Percentiles rank a stretch among this genome's conserved stretches.
Evolutionary conservation across 2,888 invertebrate species (phyloP).

Genomic region (Tenthredo mesomela): DNA sequence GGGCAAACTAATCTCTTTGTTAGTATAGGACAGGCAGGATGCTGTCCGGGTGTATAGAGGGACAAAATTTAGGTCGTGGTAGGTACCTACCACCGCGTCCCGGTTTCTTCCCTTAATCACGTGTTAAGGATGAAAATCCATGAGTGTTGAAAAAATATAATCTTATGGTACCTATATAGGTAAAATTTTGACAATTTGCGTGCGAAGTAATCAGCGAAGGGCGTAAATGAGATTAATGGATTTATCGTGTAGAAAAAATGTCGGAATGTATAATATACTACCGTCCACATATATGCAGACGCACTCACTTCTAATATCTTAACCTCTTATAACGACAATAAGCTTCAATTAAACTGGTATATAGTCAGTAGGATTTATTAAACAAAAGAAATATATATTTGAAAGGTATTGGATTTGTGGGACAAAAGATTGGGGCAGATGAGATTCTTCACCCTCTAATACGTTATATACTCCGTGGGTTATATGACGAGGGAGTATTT

Average conservation of each 20-base stretch:
- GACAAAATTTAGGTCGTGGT: slow-evolving; percentile 26
- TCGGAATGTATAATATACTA: background rate
- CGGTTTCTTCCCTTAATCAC: slow-evolving; percentile 2
- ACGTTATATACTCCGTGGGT: background rate
- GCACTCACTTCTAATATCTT: background rate
- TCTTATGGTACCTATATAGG: background rate
- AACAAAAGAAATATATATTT: slow-evolving; percentile 21
- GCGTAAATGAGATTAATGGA: background rate
- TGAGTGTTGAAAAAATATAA: background rate
- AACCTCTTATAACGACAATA: background rate
- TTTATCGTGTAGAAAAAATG: background rate
- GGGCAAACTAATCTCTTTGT: slow-evolving; percentile 41
- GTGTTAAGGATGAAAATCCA: slow-evolving; percentile 14
- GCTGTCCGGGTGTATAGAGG: background rate
- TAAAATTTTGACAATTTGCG: background rate
- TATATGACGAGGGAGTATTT: slow-evolving; percentile 23
- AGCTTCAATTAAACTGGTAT: background rate
- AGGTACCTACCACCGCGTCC: background rate
- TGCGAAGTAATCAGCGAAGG: background rate
- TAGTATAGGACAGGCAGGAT: slow-evolving; percentile 25
- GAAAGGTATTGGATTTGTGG: background rate
- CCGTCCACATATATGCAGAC: background rate
- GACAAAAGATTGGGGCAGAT: background rate
- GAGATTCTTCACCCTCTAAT: background rate
- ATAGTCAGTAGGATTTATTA: slow-evolving; percentile 4